Evolutionary conservation across 92 coral and sea anemone genomes (phyloP).

Genomic region (Nematostella vectensis): DNA sequence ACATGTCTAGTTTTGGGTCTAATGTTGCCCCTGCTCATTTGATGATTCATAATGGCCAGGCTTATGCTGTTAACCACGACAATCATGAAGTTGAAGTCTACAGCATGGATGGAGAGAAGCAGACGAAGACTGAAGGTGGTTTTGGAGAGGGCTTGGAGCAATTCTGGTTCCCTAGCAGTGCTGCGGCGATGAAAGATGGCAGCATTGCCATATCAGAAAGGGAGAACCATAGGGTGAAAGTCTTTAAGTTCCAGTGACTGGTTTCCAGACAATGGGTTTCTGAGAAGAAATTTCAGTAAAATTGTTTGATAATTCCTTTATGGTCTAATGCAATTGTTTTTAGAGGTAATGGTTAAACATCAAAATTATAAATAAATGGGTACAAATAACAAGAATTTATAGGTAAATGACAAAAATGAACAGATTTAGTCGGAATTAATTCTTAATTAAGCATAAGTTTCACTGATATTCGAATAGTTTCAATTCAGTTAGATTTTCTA

Average conservation of each 20-base stretch:
- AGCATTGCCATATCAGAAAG: conserved; percentile 68
- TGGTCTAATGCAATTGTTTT: too few species aligned
- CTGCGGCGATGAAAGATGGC: conserved; percentile 57
- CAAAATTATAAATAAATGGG: too few species aligned
- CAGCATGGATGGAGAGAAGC: conserved; percentile 43
- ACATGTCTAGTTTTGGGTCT: conserved; percentile 42
- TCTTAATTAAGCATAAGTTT: too few species aligned
- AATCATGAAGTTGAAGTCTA: conserved; percentile 53
- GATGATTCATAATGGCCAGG: conserved; percentile 31
- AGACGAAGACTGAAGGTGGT: conserved; percentile 46
- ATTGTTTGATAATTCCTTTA: too few species aligned
- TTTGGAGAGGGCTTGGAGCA: conserved; percentile 57
- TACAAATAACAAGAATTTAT: too few species aligned
- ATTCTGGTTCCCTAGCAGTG: conserved; percentile 60
- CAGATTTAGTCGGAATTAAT: too few species aligned
- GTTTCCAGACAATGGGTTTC: background rate
- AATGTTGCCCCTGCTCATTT: conserved; percentile 32
- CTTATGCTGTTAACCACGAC: conserved; percentile 48
- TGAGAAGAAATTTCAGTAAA: background rate
- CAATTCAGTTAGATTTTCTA: too few species aligned
- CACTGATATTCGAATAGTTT: too few species aligned
- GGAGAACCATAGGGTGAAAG: conserved; percentile 62
- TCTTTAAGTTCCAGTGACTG: conserved; percentile 38
- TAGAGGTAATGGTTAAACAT: too few species aligned
- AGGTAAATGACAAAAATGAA: too few species aligned